Conservation (phyloP, 1,140 invertebrate species). For the Myzus persicae region DNA sequence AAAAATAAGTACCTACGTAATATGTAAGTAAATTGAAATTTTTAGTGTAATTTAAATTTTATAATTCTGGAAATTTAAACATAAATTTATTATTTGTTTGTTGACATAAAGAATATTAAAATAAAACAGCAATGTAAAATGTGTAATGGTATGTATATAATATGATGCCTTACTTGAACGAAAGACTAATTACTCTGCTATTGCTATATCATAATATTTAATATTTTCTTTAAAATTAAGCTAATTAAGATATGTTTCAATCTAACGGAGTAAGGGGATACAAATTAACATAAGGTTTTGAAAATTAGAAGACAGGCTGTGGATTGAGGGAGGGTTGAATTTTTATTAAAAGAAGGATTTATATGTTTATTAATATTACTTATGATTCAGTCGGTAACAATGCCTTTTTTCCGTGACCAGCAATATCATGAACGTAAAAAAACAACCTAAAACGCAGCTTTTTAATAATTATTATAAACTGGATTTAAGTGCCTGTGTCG, state of each 20-base stretch:
- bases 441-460: not conserved
- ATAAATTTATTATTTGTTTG: too few species aligned
- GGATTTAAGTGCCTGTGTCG: not conserved
- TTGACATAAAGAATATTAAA: too few species aligned
- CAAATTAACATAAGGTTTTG: not conserved
- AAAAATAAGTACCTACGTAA: too few species aligned
- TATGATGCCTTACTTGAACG: too few species aligned
- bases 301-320: not conserved
- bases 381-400: not conserved
- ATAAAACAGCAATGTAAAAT: too few species aligned
- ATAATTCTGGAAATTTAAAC: too few species aligned
- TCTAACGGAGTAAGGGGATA: too few species aligned
- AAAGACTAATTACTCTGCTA: too few species aligned
- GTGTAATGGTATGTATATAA: too few species aligned
- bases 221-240: not conserved
- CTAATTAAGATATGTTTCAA: not conserved
- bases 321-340: not conserved
- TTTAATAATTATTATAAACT: constrained; percentile 12
- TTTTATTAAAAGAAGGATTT: constrained; percentile 2
- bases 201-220: too few species aligned
- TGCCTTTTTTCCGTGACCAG: not conserved
- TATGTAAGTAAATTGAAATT: too few species aligned
- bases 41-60: too few species aligned
- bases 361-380: not conserved
- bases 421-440: not conserved